Evolutionary conservation across 2,888 invertebrate species (phyloP), one percentile per base, ranked within the genome.

Genomic region (Rhimphoctona megacephalus): DNA sequence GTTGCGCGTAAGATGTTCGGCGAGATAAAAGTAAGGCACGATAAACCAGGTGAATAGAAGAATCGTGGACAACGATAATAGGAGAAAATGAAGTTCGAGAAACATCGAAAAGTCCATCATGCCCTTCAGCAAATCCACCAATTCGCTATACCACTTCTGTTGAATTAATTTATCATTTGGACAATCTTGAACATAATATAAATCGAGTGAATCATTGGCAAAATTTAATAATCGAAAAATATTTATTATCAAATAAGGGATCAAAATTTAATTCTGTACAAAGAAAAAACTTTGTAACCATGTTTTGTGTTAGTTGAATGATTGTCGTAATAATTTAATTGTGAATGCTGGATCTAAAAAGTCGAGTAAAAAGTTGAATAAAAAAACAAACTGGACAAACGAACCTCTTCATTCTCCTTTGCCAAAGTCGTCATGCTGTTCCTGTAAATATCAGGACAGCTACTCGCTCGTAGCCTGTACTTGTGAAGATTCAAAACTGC

Each of bases 31-130:
- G 95, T 99, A 99, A 19, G 99, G 98, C 83, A 99, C 98, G 92
- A 99, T 99, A 94, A 98, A 98, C 97, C 98, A 98, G 91, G 97
- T 96, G 95, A 99, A 99, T 77, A 99, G 96, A 79, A 98, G 95
- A 90, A 98, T 96, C 89, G 98, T 98, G 79, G 98, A 98, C 22
- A 98, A 92, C 81, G 98, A 97, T 92, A 98, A 96, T 69, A 98
- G 95, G 88, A 97, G 95, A 94, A 98, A 98, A 90, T 97, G 97
- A 82, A 96, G 94, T 92, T 97, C 96, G 92, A 96, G 95, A 93
- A 98, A 97, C 93, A 98, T 96, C 36, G 97, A 96, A 91, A 98
- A 97, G 94, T 98, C 98, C 94, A 97, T 96, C 91, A 97, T 97
- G 81, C 96, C 96, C 93, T 96, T 96, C 54, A 97, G 94, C 74